Evolutionary conservation across 30 jellyfish, hydroid and myxozoan genomes (phyloP), one percentile per base, ranked within the genome.

Genomic region (Turritopsis rubra): DNA sequence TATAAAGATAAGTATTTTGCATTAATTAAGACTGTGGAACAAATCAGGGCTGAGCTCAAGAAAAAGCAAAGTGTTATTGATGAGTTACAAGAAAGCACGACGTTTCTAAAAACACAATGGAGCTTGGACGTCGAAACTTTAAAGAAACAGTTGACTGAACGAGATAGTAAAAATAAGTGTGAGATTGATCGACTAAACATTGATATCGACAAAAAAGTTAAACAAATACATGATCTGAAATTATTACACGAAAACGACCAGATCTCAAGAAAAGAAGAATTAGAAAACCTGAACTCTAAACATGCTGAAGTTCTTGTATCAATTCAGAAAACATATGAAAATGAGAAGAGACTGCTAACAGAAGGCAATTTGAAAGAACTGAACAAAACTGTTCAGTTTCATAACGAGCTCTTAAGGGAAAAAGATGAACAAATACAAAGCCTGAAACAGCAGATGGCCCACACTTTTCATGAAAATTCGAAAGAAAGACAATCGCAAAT

Each of bases 401-500:
- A 79, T 53, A 87, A 73, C 5, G 73, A 83, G 23, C 81, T 82
- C 30, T 29, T 88, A 25, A 75, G 13, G 4, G 89, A 79, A 28
- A 88, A 88, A 80, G 96, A 88, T 28, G 92, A 88, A 52, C 75
- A 75, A 13, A 53, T 88, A 27, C 65, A 84, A 76, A 83, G 79
- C 65, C 21, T 88, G 83, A 88, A 88, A 54, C 79, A 79, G 21
- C 96, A 88, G 72, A 84, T 88, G 17, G 91, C 92, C 18, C 89
- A 83, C 22, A 86, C 85, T 31, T 74, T 88, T 4, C 84, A 89
- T 0, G 92, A 89, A 71, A 88, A 89, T 73, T 88, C 96, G 1
- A 85, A 90, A 41, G 96, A 89, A 70, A 81, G 96, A 29, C 96
- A 89, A 76, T 90, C 81, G 25, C 96, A 89, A 71, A 89, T 89